These are phyloP conservation scores for Scaptomyza caliginosa DNA, from an alignment of 2,888 invertebrate species.

Conservation along the genomic window DNA sequence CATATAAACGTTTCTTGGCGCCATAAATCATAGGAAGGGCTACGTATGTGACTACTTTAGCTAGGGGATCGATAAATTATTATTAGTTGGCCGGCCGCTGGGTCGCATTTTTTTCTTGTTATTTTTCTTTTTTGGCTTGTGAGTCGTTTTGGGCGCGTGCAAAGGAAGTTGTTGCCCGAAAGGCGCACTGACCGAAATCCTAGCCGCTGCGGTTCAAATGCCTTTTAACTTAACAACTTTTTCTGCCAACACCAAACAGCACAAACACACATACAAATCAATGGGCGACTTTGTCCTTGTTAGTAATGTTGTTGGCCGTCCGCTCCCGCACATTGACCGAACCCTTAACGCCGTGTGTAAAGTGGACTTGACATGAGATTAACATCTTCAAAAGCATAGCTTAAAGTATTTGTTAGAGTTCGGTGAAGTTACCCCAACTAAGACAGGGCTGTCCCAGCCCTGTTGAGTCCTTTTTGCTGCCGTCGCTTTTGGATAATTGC, in stretches of 20 bases:
- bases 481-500: slow-evolving; percentile 76
- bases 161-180: slow-evolving; percentile 74
- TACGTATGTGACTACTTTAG: slow-evolving; percentile 73
- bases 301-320: slow-evolving; percentile 38
- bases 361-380: slow-evolving; percentile 81
- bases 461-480: slow-evolving; percentile 35
- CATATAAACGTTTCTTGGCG: slow-evolving; percentile 54
- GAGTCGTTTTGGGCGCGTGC: slow-evolving; percentile 60
- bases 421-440: slow-evolving; percentile 60
- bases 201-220: slow-evolving; percentile 78
- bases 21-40: slow-evolving; percentile 77
- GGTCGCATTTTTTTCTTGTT: slow-evolving; percentile 7
- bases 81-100: slow-evolving; percentile 75
- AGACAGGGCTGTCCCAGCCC: slow-evolving; percentile 35
- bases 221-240: slow-evolving; percentile 82
- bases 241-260: slow-evolving; percentile 75
- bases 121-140: not conserved
- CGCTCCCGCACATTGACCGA: slow-evolving; percentile 41
- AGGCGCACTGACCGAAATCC: slow-evolving; percentile 70
- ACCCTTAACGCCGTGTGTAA: slow-evolving; percentile 79
- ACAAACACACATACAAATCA: slow-evolving; percentile 49
- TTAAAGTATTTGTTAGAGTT: slow-evolving; percentile 79
- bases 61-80: slow-evolving; percentile 82
- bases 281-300: slow-evolving; percentile 64
- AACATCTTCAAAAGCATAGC: slow-evolving; percentile 81